These are phyloP conservation scores for Pterocles orientalis DNA, from an alignment of 2,113 vertebrate species.

Conservation along the genomic window DNA sequence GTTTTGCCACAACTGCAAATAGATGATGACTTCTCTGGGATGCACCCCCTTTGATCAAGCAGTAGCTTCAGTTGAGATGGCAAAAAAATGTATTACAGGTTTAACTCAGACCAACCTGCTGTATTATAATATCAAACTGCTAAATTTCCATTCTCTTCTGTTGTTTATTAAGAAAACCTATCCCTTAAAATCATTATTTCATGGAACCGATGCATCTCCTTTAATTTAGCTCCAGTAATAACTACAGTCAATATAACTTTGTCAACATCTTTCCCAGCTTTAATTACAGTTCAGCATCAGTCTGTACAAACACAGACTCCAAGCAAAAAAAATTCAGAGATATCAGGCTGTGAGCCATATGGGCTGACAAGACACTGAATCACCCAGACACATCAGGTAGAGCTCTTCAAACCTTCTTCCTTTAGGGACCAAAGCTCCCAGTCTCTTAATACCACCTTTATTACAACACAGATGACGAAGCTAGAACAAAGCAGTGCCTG, in stretches of 20 bases:
- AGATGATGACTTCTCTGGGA: not conserved
- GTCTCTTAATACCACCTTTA: not conserved
- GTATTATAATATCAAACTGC: not conserved
- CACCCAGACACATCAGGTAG: not conserved
- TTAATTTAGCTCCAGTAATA: slow-evolving; percentile 34
- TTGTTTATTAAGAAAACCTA: not conserved
- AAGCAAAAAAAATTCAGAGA: not conserved
- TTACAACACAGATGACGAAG: not conserved
- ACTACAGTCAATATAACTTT: not conserved
- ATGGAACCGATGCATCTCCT: not conserved
- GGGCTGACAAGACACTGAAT: not conserved
- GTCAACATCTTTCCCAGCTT: not conserved
- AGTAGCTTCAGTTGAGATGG: not conserved
- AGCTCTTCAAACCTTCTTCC: not conserved
- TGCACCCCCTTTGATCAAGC: not conserved
- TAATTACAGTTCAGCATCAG: not conserved
- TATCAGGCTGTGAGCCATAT: not conserved
- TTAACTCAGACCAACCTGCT: not conserved
- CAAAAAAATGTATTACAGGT: not conserved
- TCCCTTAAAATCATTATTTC: not conserved
- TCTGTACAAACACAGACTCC: not conserved
- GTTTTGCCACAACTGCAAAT: not conserved
- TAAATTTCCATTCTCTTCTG: not conserved
- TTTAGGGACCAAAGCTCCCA: not conserved
- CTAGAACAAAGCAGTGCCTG: not conserved